Base-by-base conservation (phyloP, 2,797 vertebrate species). In the Cottoperca gobio region DNA sequence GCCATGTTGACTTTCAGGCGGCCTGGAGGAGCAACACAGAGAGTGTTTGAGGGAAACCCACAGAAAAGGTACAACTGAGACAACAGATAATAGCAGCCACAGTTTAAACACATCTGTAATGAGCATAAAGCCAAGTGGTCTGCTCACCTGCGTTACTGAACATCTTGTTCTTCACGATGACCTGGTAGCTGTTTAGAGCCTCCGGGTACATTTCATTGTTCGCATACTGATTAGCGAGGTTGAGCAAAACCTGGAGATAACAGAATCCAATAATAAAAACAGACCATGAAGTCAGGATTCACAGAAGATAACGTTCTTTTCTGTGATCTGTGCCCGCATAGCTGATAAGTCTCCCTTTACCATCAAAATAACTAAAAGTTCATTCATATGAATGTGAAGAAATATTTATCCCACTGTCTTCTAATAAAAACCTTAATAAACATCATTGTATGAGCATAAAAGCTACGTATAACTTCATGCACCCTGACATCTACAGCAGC, bases 161-260 rank as follows among this genome's bases (percentile, higher is more conserved):
- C 97, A 97, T 97, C 91, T 98, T 99, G 89, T 99, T 98, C 93
- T 97, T 99, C 90, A 99, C 97, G 70, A 99, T 98, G 78, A 99
- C 96, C 90, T 98, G 96, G 58, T 99, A 99, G 17, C 94, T 98
- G 90, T 97, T 98, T 76, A 99, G 90, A 3, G 98, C 98, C 90
- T 99, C 98, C 37, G 96, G 94, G 88, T 97, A 97, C 97, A 99
- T 97, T 81, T 98, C 98, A 89, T 98, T 99, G 83, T 96, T 97
- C 60, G 90, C 96, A 70, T 98, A 99, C 19, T 99, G 98, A 92
- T 95, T 97, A 68, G 97, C 98, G 81, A 99, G 95, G 88, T 99
- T 99, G 75, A 99, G 97, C 73, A 99, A 94, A 85, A 98, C 97
- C 98, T 99, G 76, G 0, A 86, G 17, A 63, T 40, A 16, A 76